These are phyloP conservation scores for Pediacus dermestoides DNA, from an alignment of 2,888 invertebrate genomes.

Conservation along the genomic window DNA sequence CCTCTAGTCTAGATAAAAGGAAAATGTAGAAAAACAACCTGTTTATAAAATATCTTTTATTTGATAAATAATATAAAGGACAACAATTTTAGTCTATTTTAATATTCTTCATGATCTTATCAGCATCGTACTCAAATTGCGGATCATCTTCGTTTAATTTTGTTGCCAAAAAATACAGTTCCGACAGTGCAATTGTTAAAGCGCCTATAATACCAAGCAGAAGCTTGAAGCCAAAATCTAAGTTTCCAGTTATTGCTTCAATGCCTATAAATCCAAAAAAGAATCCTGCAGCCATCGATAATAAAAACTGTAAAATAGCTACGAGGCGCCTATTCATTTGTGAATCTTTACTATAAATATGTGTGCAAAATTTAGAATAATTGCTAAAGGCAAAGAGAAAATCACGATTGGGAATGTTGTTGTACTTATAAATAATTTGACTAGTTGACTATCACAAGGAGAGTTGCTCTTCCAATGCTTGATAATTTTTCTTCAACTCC, in stretches of 20 bases:
- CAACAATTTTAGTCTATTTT: slow-evolving; percentile 6
- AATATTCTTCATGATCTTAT: slow-evolving; percentile 9
- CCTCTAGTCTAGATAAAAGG: no score
- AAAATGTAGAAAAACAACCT: no score
- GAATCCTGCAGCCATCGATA: slow-evolving; percentile 94
- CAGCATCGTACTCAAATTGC: slow-evolving; percentile 30
- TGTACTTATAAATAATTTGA: slow-evolving; percentile 3
- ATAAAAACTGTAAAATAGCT: slow-evolving; percentile 85
- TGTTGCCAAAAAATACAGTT: slow-evolving; percentile 88
- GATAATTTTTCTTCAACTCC: slow-evolving; percentile 70
- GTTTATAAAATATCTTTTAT: no score
- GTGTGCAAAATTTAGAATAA: slow-evolving; percentile 7
- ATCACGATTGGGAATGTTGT: no score
- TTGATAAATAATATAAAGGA: slow-evolving; percentile 1
- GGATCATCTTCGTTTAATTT: slow-evolving; percentile 71
- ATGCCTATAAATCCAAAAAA: slow-evolving; percentile 90
- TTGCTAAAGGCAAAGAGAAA: no score
- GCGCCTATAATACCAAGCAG: slow-evolving; percentile 82
- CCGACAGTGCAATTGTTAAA: slow-evolving; percentile 83
- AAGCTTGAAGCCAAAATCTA: slow-evolving; percentile 82
- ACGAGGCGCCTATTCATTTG: slow-evolving; percentile 65
- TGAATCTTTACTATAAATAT: slow-evolving; percentile 42
- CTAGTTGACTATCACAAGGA: no score
- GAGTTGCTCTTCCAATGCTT: slow-evolving; percentile 70
- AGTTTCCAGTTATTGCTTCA: slow-evolving; percentile 73